Base-by-base conservation (phyloP, 2,888 invertebrate genomes). In the Polylopha cassiicola region DNA sequence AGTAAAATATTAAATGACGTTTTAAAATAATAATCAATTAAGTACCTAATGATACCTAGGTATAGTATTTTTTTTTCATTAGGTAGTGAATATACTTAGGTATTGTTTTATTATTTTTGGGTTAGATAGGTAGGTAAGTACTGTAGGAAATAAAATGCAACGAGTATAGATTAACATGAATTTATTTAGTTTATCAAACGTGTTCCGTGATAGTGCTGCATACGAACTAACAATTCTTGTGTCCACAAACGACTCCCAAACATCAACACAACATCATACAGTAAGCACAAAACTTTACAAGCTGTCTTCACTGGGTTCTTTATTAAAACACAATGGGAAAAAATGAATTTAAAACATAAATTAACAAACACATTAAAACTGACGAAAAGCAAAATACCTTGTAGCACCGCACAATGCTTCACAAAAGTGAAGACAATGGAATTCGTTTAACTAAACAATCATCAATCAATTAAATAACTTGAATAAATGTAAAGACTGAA, bases 181-280 rank as follows among this genome's bases (percentile, higher is more conserved):
- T 82, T 82, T 84, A 81, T 81, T 84, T 69, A 73, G 66, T 73
- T 78, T 71, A 78, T 73, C 73, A 79, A 75, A 74, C 73, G 72
- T 77, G 75, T 78, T 74, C 67, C 65, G 78, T 82, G 79, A 77
- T 62, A 66, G 82, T 82, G 81, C 77, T 61, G 60, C 65, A 59
- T 73, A 73, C 60, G 68, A 73, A 73, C 75, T 78, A 76, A 73
- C 71, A 76, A 73, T 57, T 73, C 62, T 59, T 51, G 80, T 79
- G 79, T 73, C 60, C 61, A 73, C 73, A 74, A 70, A 67, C 64
- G 50, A 55, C 60, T 60, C 47, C 46, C 61, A 66, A 73, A 74
- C 66, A 70, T 64, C 61, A 72, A 73, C 59, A 65, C 65, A 72
- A 63, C 59, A 58, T 53, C 34, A 46, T 63, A 67, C 64, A 66